Evolutionary conservation across 2,888 invertebrate genomes (phyloP).

Genomic region (Nemapogon koenigi): DNA sequence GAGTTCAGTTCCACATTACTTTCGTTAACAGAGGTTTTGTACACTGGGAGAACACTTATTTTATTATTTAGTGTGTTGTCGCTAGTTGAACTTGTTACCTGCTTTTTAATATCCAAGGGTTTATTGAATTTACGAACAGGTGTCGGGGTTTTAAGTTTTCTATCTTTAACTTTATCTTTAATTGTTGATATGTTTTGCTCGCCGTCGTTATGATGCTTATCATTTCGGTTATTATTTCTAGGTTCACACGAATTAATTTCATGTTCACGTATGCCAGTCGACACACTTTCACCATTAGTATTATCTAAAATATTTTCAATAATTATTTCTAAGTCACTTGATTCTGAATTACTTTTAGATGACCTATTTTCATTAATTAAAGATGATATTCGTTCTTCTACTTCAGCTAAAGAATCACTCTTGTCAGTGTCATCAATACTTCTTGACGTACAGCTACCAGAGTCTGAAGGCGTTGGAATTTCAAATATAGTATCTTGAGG

Average conservation of each 20-base stretch:
- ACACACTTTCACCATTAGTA: slow-evolving; percentile 28
- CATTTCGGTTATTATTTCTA: slow-evolving; percentile 27
- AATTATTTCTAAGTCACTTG: slow-evolving; percentile 47
- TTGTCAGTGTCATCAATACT: slow-evolving; percentile 42
- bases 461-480: slow-evolving; percentile 48
- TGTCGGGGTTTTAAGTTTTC: slow-evolving; percentile 36
- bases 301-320: slow-evolving; percentile 43
- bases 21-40: slow-evolving; percentile 36
- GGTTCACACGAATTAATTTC: neutral
- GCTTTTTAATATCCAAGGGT: slow-evolving; percentile 37
- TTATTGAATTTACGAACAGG: slow-evolving; percentile 42
- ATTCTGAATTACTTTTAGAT: slow-evolving; percentile 54
- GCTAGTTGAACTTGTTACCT: slow-evolving; percentile 27
- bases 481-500: slow-evolving; percentile 40
- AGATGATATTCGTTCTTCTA: slow-evolving; percentile 55
- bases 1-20: slow-evolving; percentile 1
- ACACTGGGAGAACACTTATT: slow-evolving; percentile 44
- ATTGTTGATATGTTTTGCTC: slow-evolving; percentile 20
- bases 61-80: slow-evolving; percentile 32
- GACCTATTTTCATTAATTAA: slow-evolving; percentile 55
- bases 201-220: neutral
- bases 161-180: slow-evolving; percentile 36
- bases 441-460: slow-evolving; percentile 45
- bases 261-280: too few relatives aligned
- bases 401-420: slow-evolving; percentile 43